Percentiles rank a stretch among this genome's conserved stretches.
These are phyloP conservation scores for Junonia oenone DNA, from an alignment of 2,888 invertebrate genomes.

Conservation along the genomic window DNA sequence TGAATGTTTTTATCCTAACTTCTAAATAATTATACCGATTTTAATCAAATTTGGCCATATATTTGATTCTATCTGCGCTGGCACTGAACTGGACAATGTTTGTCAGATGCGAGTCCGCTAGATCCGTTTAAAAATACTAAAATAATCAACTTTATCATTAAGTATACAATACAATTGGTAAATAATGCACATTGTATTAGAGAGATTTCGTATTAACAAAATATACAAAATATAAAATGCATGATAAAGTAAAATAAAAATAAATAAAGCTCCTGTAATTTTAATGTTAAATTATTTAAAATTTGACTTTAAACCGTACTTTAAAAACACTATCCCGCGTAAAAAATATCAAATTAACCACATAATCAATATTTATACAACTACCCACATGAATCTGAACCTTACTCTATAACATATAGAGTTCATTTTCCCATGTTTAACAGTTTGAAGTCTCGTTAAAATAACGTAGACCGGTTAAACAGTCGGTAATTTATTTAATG, in stretches of 20 bases:
- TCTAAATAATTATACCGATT: too few relatives aligned
- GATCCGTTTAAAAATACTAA: too few relatives aligned
- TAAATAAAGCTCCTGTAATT: neutral
- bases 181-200: too few relatives aligned
- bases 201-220: neutral
- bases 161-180: too few relatives aligned
- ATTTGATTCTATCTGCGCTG: too few relatives aligned
- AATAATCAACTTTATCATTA: too few relatives aligned
- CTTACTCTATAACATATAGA: neutral
- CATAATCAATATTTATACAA: neutral
- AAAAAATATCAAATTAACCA: neutral
- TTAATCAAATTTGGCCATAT: too few relatives aligned
- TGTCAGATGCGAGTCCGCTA: too few relatives aligned
- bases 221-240: neutral
- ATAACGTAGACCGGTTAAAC: neutral
- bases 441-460: neutral
- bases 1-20: too few relatives aligned
- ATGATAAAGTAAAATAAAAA: neutral
- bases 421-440: neutral
- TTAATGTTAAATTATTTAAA: neutral
- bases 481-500: slow-evolving; percentile 2
- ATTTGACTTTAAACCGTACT: neutral
- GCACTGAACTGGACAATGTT: too few relatives aligned
- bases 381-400: neutral
- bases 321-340: neutral